These are phyloP conservation scores for Aromia moschata DNA, from an alignment of 2,888 invertebrate species.

Conservation along the genomic window DNA sequence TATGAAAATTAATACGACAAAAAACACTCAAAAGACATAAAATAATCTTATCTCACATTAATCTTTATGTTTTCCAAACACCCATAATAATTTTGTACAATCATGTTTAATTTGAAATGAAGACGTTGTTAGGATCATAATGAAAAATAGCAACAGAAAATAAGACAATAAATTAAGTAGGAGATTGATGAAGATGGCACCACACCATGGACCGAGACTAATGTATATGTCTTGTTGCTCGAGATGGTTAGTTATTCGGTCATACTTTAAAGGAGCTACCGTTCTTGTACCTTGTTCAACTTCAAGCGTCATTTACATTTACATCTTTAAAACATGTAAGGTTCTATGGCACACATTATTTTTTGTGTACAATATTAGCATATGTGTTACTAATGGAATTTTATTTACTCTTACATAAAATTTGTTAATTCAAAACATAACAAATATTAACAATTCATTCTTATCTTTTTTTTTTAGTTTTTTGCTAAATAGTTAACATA, in stretches of 20 bases:
- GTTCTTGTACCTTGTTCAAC: slow-evolving; percentile 28
- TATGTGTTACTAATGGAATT: no score
- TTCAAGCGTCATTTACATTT: slow-evolving; percentile 31
- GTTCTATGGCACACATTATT: no score
- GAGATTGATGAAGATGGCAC: slow-evolving; percentile 58
- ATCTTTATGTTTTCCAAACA: slow-evolving; percentile 16
- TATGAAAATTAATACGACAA: no score
- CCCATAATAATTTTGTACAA: slow-evolving; percentile 25
- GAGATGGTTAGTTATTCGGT: slow-evolving; percentile 35
- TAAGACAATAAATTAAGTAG: slow-evolving; percentile 59
- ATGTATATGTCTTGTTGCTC: slow-evolving; percentile 44
- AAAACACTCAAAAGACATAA: no score
- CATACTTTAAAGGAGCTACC: slow-evolving; percentile 30
- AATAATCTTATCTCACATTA: no score
- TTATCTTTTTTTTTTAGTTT: no score
- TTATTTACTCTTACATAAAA: no score
- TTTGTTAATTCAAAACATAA: no score
- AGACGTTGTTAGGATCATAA: slow-evolving; percentile 42
- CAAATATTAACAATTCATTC: no score
- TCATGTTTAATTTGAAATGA: slow-evolving; percentile 41
- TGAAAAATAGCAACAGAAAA: slow-evolving; percentile 55
- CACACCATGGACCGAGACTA: slow-evolving; percentile 54
- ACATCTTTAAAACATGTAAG: slow-evolving; percentile 26
- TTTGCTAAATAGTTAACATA: no score
- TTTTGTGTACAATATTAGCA: no score